phyloP scores from a whole-genome alignment of 2,113 vertebrate genomes.

The Tenrec ecaudatus region DNA sequence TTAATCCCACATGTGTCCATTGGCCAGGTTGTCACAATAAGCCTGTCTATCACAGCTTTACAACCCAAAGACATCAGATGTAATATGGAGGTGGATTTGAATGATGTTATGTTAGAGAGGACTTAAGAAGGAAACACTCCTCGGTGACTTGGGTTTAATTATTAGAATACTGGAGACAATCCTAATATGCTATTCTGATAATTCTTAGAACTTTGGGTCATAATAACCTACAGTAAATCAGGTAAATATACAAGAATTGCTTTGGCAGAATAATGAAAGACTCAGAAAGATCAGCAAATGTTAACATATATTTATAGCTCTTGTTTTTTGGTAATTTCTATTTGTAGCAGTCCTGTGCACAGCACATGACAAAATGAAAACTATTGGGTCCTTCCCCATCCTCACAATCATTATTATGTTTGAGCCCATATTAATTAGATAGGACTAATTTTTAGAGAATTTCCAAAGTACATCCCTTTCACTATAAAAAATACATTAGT shows the following conservation, averaged over 20 bases:
- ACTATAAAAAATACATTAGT: not conserved
- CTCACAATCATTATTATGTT: no score
- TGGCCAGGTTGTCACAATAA: no score
- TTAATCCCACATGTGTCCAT: no score
- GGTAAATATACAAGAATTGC: not conserved
- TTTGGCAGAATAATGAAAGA: not conserved
- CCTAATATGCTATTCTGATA: not conserved
- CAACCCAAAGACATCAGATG: not conserved
- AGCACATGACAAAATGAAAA: no score
- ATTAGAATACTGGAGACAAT: not conserved
- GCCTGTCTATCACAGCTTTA: not conserved
- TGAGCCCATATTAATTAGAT: no score
- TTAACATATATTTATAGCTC: not conserved
- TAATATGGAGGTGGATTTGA: not conserved
- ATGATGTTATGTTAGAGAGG: not conserved
- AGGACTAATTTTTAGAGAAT: not conserved
- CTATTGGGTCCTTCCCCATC: no score
- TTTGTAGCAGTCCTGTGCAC: no score
- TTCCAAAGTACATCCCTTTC: not conserved
- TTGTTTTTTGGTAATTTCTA: no score
- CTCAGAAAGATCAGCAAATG: not conserved
- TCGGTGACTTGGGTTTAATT: not conserved
- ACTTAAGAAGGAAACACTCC: not conserved
- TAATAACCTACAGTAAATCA: not conserved
- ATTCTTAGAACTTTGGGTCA: constrained; percentile 14